These are phyloP conservation scores for Oncopodura yosiiana DNA, from an alignment of 1,140 invertebrate species.

Conservation along the genomic window DNA sequence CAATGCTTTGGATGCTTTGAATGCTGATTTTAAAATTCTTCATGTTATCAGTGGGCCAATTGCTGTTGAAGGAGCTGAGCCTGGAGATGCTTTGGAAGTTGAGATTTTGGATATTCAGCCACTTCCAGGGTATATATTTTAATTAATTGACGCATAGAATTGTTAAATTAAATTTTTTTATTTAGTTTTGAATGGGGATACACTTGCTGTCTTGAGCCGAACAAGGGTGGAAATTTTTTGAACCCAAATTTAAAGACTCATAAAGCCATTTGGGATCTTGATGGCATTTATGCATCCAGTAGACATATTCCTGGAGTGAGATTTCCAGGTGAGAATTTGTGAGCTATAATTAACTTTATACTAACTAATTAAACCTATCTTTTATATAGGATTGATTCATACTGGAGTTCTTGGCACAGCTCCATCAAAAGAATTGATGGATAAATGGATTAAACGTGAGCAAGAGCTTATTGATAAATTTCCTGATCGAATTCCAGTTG, in stretches of 20 bases:
- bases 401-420: conserved; percentile 26
- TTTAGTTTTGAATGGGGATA: conserved; percentile 28
- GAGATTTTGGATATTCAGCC: conserved; percentile 27
- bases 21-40: not conserved
- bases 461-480: conserved; percentile 7
- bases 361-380: too few species aligned
- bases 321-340: too few species aligned
- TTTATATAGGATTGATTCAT: conserved; percentile 27
- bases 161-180: too few species aligned
- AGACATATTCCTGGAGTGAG: conserved; percentile 27
- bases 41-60: conserved; percentile 26
- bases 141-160: too few species aligned
- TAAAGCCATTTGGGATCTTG: conserved; percentile 31
- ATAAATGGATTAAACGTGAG: conserved; percentile 26
- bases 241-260: not conserved
- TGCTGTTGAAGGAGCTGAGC: conserved; percentile 23
- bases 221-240: conserved; percentile 18
- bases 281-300: conserved; percentile 27
- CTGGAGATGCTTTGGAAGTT: conserved; percentile 28
- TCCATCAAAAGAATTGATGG: conserved; percentile 11
- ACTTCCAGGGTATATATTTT: conserved; percentile 7
- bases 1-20: conserved; percentile 10
- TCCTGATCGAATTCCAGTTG: not conserved
- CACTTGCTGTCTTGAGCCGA: conserved; percentile 16
- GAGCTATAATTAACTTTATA: too few species aligned